Conservation (phyloP, 2,888 invertebrate species). For the Rhabditoides inermis region DNA sequence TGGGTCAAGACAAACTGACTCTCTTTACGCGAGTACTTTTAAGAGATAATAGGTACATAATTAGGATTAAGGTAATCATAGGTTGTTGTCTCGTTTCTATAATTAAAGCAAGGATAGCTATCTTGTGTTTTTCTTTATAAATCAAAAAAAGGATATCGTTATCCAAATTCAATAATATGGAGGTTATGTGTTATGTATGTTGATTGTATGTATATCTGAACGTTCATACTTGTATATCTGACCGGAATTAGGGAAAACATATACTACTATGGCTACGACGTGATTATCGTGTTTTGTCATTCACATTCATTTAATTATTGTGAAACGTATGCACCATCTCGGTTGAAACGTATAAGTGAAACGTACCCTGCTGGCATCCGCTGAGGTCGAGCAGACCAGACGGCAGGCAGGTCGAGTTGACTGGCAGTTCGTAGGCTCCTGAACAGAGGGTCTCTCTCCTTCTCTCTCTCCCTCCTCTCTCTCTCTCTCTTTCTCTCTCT, state of each 20-base stretch:
- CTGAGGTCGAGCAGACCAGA: constrained; percentile 35
- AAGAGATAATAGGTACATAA: too few species aligned
- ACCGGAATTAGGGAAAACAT: background rate
- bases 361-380: constrained; percentile 17
- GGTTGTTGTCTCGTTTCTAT: too few species aligned
- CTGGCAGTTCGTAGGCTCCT: constrained; percentile 20
- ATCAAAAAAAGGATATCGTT: too few species aligned
- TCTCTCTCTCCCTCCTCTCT: background rate
- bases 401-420: constrained; percentile 24
- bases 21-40: too few species aligned
- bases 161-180: too few species aligned
- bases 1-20: too few species aligned
- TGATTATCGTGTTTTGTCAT: background rate
- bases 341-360: background rate
- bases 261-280: background rate
- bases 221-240: too few species aligned
- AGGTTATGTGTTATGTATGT: too few species aligned
- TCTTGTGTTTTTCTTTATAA: too few species aligned
- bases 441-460: background rate
- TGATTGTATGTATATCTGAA: too few species aligned
- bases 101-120: too few species aligned
- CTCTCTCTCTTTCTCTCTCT: background rate
- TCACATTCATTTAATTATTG: background rate
- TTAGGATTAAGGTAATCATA: too few species aligned
- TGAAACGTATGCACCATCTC: background rate